phyloP scores from a whole-genome alignment of 2,888 invertebrate species.

The Drosophila greeni region DNA sequence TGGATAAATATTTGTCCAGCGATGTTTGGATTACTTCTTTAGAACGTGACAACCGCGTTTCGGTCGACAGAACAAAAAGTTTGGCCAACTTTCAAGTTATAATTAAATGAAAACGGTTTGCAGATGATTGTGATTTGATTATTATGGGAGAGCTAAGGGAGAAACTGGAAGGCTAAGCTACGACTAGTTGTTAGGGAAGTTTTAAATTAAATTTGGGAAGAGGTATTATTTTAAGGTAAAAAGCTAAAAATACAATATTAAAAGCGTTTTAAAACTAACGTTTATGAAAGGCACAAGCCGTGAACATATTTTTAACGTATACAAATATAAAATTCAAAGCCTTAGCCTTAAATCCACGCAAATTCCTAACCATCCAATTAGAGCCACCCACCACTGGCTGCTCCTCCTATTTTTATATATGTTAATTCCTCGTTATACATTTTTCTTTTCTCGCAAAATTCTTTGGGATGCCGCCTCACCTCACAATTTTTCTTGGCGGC shows the following conservation, averaged over 20 bases:
- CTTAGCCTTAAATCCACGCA: conserved; percentile 4
- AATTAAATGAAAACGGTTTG: conserved; percentile 35
- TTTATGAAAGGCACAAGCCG: neutral
- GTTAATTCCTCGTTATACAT: conserved; percentile 33
- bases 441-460: conserved; percentile 23
- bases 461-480: conserved; percentile 18
- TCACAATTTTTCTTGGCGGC: conserved; percentile 20
- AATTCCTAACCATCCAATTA: conserved; percentile 31
- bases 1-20: conserved; percentile 51
- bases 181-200: neutral
- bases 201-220: neutral
- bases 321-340: neutral
- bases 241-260: too few species aligned
- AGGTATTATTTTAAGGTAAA: neutral
- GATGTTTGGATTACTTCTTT: conserved; percentile 24
- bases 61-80: conserved; percentile 25
- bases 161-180: neutral
- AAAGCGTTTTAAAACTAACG: neutral
- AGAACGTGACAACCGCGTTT: conserved; percentile 34
- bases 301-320: neutral
- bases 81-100: conserved; percentile 29
- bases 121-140: conserved; percentile 33
- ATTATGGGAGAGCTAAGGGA: neutral
- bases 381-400: neutral
- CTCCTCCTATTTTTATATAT: conserved; percentile 8